These are phyloP conservation scores for Drosophila sturtevanti DNA, from an alignment of 1,140 invertebrate species.

Conservation along the genomic window DNA sequence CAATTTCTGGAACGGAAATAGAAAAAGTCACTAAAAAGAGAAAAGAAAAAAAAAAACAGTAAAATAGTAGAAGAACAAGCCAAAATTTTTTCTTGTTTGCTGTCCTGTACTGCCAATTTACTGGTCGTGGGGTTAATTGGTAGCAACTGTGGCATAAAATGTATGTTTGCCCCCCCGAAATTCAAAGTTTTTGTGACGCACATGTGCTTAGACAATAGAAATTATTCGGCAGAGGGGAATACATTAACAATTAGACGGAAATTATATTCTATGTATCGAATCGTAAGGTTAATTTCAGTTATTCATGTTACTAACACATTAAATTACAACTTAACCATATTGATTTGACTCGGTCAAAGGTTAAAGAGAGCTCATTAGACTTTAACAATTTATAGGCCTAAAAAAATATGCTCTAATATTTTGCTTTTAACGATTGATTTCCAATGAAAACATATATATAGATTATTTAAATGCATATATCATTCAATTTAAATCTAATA, in stretches of 20 bases:
- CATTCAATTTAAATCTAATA: no score
- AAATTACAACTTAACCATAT: no score
- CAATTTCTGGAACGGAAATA: slow-evolving; percentile 75
- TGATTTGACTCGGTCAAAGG: no score
- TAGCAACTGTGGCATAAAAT: slow-evolving; percentile 3
- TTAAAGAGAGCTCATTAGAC: no score
- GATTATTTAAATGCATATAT: no score
- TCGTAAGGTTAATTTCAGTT: no score
- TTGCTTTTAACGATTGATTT: no score
- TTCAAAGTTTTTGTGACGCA: background rate
- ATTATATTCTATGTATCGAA: background rate
- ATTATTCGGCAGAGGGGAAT: background rate
- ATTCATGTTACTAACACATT: no score
- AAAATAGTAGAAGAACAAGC: background rate
- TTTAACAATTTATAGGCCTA: no score
- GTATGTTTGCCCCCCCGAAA: background rate
- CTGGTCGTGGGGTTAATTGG: slow-evolving; percentile 48
- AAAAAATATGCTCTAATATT: no score
- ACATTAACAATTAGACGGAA: no score
- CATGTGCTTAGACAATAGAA: slow-evolving; percentile 21
- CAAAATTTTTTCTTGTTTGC: slow-evolving; percentile 5
- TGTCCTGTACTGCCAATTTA: slow-evolving; percentile 16
- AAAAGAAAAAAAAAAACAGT: background rate
- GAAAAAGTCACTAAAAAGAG: slow-evolving; percentile 29
- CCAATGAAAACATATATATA: no score